Percentiles rank a stretch among this genome's conserved stretches.
These are phyloP conservation scores for Oxyteleia sp. DNA, from an alignment of 2,888 invertebrate species.

Conservation along the genomic window DNA sequence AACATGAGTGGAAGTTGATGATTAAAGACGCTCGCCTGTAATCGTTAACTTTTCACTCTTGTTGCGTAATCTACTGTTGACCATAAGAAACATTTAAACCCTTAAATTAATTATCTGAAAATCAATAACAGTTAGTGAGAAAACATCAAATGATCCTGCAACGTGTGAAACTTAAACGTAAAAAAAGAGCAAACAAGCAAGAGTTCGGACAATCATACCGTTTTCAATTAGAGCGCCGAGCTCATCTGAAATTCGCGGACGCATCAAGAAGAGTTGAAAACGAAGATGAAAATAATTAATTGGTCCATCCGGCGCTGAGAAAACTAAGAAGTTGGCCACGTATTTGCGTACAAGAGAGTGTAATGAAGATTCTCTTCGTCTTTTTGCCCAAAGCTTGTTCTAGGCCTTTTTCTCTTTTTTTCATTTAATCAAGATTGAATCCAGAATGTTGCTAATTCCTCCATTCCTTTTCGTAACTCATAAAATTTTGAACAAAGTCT, in stretches of 20 bases:
- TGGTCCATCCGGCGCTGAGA: constrained; percentile 73
- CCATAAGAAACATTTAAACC: too few relatives aligned
- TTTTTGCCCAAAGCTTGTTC: constrained; percentile 3
- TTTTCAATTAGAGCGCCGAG: constrained; percentile 74
- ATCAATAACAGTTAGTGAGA: too few relatives aligned
- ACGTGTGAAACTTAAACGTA: constrained; percentile 33
- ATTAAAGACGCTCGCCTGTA: too few relatives aligned
- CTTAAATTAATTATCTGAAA: too few relatives aligned
- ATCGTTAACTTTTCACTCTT: too few relatives aligned
- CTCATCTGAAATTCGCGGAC: constrained; percentile 56
- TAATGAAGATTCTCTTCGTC: constrained; percentile 76
- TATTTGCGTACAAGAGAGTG: constrained; percentile 68
- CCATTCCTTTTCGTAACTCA: constrained; percentile 36
- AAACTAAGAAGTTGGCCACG: constrained; percentile 69
- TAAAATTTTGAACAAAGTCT: constrained; percentile 71
- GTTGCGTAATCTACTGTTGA: too few relatives aligned
- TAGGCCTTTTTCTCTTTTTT: constrained; percentile 8
- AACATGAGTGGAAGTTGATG: too few relatives aligned
- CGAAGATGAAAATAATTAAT: constrained; percentile 79
- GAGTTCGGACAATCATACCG: constrained; percentile 70
- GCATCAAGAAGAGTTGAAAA: constrained; percentile 65
- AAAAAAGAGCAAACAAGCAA: too few relatives aligned
- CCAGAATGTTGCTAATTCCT: constrained; percentile 80
- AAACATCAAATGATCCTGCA: too few relatives aligned
- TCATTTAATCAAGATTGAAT: constrained; percentile 80